Evolutionary conservation across 2,888 invertebrate species (phyloP), one percentile per base, ranked within the genome.

Genomic region (Proisotoma minuta): DNA sequence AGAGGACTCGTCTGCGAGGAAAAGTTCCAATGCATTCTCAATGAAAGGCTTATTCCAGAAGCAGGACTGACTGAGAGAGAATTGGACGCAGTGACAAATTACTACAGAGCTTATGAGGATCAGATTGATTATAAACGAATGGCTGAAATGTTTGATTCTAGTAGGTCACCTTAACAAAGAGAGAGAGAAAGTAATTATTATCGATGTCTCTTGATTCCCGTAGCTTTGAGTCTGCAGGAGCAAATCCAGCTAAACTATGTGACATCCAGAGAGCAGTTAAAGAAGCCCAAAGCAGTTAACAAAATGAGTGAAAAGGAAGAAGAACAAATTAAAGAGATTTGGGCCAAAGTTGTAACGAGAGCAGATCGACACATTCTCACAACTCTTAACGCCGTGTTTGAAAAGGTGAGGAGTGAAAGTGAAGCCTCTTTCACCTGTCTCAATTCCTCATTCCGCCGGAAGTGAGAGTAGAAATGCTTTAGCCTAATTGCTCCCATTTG

Each of bases 281-380:
- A 60, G 28, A 69, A 65, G 47, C 63, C 63, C 10, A 69, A 68
- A 24, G 58, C 65, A 27, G 81, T 84, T 22, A 86, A 86, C 77
- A 76, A 80, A 1, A 76, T 89, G 66, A 83, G 85, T 74, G 79
- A 81, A 66, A 82, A 84, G 72, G 88, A 89, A 77, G 82, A 84
- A 74, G 82, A 87, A 26, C 81, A 84, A 28, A 78, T 89, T 10
- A 85, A 84, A 77, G 80, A 88, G 61, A 80, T 89, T 61, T 79
- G 89, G 3, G 84, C 87, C 59, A 88, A 88, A 79, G 86, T 89
- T 65, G 87, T 71, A 47, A 50, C 54, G 20, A 27, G 69, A 43
- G 68, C 71, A 2, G 66, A 72, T 58, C 62, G 70, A 10, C 64
- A 65, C 28, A 66, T 60, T 48, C 57, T 73, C 26, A 68, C 63